Evolutionary conservation across 2,888 invertebrate species (phyloP).

Genomic region (Patella ulyssiponensis): DNA sequence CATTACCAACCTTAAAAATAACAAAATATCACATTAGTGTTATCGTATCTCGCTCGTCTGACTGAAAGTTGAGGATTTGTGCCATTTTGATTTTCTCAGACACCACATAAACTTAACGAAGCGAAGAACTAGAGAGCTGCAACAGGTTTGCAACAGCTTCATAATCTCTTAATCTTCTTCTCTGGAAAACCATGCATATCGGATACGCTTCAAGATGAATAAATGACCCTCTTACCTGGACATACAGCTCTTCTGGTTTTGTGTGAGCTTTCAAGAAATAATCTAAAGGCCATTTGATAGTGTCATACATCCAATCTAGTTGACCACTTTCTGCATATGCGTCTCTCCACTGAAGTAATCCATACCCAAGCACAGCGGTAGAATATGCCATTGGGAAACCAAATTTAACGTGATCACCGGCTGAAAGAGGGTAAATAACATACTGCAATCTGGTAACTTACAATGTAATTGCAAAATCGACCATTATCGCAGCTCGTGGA

Average conservation of each 20-base stretch:
- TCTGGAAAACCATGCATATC: too few species aligned
- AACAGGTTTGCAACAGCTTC: too few species aligned
- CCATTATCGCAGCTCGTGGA: too few species aligned
- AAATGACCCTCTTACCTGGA: slow-evolving; percentile 70
- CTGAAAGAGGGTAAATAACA: slow-evolving; percentile 33
- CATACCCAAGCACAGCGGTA: slow-evolving; percentile 55
- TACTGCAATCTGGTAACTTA: too few species aligned
- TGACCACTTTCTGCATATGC: slow-evolving; percentile 55
- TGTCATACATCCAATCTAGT: slow-evolving; percentile 51
- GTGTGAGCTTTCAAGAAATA: slow-evolving; percentile 76
- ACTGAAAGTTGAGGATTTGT: too few species aligned
- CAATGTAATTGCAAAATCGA: too few species aligned
- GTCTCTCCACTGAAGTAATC: slow-evolving; percentile 52
- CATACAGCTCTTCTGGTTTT: slow-evolving; percentile 63
- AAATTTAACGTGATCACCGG: slow-evolving; percentile 65
- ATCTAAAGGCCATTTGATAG: slow-evolving; percentile 77
- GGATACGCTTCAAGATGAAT: too few species aligned
- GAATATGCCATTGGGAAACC: slow-evolving; percentile 62
- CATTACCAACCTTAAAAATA: slow-evolving; percentile 64
- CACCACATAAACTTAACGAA: too few species aligned
- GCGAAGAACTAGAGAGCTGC: too few species aligned
- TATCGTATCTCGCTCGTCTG: too few species aligned
- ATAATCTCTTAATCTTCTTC: too few species aligned
- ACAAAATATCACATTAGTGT: not conserved
- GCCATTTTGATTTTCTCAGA: too few species aligned